phyloP scores from a whole-genome alignment of 2,888 invertebrate genomes.

The Noctua comes region DNA sequence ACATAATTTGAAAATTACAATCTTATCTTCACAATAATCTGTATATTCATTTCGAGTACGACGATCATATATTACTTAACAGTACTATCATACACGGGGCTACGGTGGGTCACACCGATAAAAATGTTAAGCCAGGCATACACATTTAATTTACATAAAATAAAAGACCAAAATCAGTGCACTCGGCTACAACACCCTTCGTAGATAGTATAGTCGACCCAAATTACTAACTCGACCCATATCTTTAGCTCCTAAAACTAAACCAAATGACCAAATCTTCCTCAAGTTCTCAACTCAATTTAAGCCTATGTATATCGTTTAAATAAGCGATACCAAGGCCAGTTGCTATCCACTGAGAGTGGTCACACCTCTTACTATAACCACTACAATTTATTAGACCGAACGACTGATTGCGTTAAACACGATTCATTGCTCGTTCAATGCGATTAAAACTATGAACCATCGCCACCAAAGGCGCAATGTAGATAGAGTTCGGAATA shows the following conservation, averaged over 20 bases:
- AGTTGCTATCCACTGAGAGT: constrained; percentile 73
- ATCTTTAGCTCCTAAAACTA: constrained; percentile 48
- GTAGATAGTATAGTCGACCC: constrained; percentile 11
- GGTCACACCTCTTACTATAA: constrained; percentile 68
- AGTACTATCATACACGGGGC: not conserved
- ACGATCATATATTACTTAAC: constrained; percentile 8
- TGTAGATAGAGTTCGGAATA: constrained; percentile 65
- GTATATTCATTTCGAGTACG: constrained; percentile 23
- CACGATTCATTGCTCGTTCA: constrained; percentile 62
- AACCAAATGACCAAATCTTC: constrained; percentile 71
- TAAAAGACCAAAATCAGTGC: not conserved
- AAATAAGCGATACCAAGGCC: constrained; percentile 81
- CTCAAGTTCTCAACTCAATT: constrained; percentile 73
- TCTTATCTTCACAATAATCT: constrained; percentile 21
- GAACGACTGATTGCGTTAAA: constrained; percentile 36
- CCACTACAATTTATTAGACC: constrained; percentile 60
- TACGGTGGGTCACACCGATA: not conserved
- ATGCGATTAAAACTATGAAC: constrained; percentile 27
- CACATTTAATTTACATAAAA: not conserved
- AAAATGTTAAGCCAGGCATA: not conserved
- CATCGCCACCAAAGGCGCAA: constrained; percentile 61
- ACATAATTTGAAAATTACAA: constrained; percentile 34
- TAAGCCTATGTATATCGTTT: constrained; percentile 74
- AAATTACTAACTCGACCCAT: constrained; percentile 38
- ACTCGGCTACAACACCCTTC: not conserved